A percentile compares a stretch with the other conserved stretches of the same genome.
Conservation (phyloP, 2,888 invertebrate species). For the Sphecodes monilicornis region DNA sequence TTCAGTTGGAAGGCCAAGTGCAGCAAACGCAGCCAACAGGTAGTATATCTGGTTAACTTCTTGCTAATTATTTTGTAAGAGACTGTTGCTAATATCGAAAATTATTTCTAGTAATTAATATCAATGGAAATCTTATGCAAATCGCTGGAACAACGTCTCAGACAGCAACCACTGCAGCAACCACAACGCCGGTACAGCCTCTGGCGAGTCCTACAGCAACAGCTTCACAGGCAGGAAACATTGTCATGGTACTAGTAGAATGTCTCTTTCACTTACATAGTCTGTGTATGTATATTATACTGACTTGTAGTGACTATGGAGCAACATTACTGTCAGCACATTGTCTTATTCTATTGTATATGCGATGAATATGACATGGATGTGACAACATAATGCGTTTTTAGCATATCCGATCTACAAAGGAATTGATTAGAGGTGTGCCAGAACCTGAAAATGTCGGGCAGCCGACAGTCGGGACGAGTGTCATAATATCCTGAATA, state of each 20-base stretch:
- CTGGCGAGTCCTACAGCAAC: conserved; percentile 84
- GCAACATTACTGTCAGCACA: conserved; percentile 71
- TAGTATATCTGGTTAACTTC: conserved; percentile 73
- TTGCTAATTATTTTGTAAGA: conserved; percentile 8
- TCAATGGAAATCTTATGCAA: conserved; percentile 92
- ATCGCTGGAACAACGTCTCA: conserved; percentile 85
- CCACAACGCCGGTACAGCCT: conserved; percentile 83
- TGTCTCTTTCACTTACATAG: conserved; percentile 80
- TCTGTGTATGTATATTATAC: conserved; percentile 78
- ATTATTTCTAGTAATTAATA: conserved; percentile 87
- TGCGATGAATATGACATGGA: not conserved
- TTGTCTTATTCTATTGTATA: not conserved
- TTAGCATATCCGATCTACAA: not conserved
- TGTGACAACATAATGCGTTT: not conserved
- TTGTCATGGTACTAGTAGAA: conserved; percentile 88
- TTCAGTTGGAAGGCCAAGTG: conserved; percentile 86
- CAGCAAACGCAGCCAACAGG: conserved; percentile 88
- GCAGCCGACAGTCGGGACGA: no score
- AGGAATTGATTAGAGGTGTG: not conserved
- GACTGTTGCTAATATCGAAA: conserved; percentile 2
- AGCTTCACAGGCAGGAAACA: conserved; percentile 86
- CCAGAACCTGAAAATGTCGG: not conserved
- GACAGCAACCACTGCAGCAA: conserved; percentile 84
- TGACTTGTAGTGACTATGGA: conserved; percentile 81
- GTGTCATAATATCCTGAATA: no score